phyloP scores from a whole-genome alignment of 2,113 vertebrate genomes.

The Sakesphorus luctuosus region DNA sequence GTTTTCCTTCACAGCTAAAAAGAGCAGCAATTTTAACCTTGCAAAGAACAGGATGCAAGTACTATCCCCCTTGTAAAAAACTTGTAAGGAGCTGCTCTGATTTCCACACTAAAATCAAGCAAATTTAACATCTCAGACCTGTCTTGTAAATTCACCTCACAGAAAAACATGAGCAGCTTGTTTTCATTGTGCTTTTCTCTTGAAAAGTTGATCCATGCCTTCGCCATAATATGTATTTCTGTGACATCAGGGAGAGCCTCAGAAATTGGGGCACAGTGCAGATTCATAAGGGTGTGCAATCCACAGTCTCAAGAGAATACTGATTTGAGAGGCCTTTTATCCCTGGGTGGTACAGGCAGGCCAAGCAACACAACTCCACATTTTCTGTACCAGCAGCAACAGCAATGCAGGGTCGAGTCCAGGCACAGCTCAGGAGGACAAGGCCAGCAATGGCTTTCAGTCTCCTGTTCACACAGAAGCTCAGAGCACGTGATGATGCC shows the following conservation, averaged over 20 bases:
- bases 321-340: neutral
- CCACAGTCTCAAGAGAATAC: neutral
- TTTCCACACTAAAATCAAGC: neutral
- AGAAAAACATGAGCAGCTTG: neutral
- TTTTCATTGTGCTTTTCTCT: neutral
- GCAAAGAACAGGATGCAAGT: neutral
- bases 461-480: neutral
- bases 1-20: neutral
- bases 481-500: fast-evolving
- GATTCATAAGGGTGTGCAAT: neutral
- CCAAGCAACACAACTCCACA: fast-evolving
- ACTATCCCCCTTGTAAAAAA: neutral
- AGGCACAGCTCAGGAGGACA: fast-evolving
- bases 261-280: neutral
- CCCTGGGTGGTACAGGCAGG: neutral
- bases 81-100: neutral
- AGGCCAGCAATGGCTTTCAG: neutral
- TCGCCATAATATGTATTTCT: neutral
- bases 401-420: neutral
- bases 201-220: neutral
- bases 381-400: neutral
- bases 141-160: neutral
- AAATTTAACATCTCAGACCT: neutral
- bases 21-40: neutral
- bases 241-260: neutral